phyloP scores from a whole-genome alignment of 2,797 vertebrate species.

The Notolabrus celidotus region DNA sequence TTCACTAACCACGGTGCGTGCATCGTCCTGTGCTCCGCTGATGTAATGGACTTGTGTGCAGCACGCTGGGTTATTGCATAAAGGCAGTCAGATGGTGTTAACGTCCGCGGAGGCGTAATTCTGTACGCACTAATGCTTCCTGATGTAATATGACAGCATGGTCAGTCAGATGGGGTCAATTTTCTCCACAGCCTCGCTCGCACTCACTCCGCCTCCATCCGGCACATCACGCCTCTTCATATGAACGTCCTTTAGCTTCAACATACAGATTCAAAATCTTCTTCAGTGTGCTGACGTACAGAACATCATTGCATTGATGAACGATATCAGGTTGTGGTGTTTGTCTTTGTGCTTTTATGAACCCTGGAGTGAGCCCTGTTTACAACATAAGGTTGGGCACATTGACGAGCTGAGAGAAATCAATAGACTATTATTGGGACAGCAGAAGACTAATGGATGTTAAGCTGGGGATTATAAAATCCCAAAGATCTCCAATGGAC shows the following conservation, averaged over 20 bases:
- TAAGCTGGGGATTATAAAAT: too few species aligned
- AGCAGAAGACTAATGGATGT: not conserved
- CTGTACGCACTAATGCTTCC: conserved; percentile 51
- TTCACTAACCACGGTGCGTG: conserved; percentile 32
- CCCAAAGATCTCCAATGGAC: too few species aligned
- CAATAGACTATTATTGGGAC: conserved; percentile 13
- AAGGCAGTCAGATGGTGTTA: conserved; percentile 55
- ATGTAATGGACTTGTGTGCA: conserved; percentile 29
- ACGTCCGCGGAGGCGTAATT: conserved; percentile 55
- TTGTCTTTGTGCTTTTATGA: conserved; percentile 17
- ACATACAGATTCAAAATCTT: too few species aligned
- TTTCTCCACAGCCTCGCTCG: conserved; percentile 16
- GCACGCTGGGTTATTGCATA: conserved; percentile 44
- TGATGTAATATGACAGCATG: conserved; percentile 8
- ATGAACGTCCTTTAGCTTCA: too few species aligned
- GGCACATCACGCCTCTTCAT: too few species aligned
- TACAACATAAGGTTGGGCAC: conserved; percentile 2
- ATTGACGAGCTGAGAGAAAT: conserved; percentile 22
- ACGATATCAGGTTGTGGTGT: not conserved
- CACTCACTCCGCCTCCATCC: not conserved
- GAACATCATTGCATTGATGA: too few species aligned
- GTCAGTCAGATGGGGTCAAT: conserved; percentile 20
- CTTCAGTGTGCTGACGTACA: too few species aligned
- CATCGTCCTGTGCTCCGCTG: conserved; percentile 39
- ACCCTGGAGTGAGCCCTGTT: conserved; percentile 26